Evolutionary conservation across 2,797 vertebrate genomes (phyloP).

Genomic region (Pelodytes ibericus): DNA sequence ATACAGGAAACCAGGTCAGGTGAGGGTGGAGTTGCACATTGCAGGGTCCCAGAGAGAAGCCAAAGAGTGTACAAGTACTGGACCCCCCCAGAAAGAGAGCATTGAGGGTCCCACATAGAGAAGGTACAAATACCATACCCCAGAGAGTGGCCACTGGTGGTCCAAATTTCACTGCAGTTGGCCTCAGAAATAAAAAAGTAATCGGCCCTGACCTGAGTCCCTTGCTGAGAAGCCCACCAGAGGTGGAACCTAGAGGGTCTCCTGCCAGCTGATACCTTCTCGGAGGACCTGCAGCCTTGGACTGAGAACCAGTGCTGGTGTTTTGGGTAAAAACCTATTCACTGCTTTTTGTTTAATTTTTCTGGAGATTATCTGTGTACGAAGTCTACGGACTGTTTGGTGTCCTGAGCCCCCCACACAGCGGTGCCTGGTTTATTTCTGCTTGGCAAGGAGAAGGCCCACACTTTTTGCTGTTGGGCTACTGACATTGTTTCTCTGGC

Average conservation of each 20-base stretch:
- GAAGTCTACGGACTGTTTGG: too few relatives aligned
- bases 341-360: too few relatives aligned
- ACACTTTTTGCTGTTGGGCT: neutral
- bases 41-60: conserved; percentile 9
- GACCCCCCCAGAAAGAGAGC: conserved; percentile 21
- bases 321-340: too few relatives aligned
- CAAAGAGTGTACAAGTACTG: neutral
- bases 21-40: too few relatives aligned
- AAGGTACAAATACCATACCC: too few relatives aligned
- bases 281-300: neutral
- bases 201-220: neutral
- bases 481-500: neutral
- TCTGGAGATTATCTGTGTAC: too few relatives aligned
- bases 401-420: neutral
- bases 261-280: neutral
- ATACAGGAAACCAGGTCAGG: too few relatives aligned
- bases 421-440: neutral
- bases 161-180: neutral
- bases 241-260: neutral
- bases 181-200: too few relatives aligned
- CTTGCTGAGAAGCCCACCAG: neutral
- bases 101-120: too few relatives aligned
- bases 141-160: neutral
- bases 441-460: neutral
- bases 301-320: too few relatives aligned